phyloP scores from a whole-genome alignment of 2,113 vertebrate genomes.

The Rhombomys opimus region DNA sequence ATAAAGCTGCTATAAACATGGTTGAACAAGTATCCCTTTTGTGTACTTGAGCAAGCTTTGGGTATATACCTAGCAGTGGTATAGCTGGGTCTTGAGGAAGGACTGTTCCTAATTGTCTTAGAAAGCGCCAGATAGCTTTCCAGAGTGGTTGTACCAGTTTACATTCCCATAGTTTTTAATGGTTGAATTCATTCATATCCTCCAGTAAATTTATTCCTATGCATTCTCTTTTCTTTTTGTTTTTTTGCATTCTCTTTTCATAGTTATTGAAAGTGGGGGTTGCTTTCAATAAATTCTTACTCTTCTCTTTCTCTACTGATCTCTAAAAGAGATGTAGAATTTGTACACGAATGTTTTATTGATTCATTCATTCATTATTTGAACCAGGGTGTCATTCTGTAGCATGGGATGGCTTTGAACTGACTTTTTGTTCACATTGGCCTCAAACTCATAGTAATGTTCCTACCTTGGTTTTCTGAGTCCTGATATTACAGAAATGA shows the following conservation, averaged over 20 bases:
- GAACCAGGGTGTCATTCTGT: not conserved
- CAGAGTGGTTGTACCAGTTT: too few species aligned
- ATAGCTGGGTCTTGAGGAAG: too few species aligned
- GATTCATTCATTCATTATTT: not conserved
- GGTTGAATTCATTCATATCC: not conserved
- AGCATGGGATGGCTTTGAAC: not conserved
- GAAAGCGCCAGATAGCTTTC: too few species aligned
- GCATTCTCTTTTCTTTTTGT: not conserved
- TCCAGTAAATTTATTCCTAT: not conserved
- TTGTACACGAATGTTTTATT: not conserved
- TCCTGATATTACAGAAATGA: not conserved
- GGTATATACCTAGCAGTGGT: too few species aligned
- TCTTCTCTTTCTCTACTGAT: not conserved
- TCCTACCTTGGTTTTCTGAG: not conserved
- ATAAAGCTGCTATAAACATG: too few species aligned
- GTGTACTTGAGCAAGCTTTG: too few species aligned
- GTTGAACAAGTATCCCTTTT: too few species aligned
- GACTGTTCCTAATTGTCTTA: too few species aligned
- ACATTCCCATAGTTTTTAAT: not conserved
- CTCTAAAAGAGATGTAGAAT: not conserved
- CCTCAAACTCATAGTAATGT: not conserved
- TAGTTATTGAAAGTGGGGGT: not conserved
- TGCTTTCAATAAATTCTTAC: not conserved
- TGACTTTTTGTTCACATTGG: not conserved
- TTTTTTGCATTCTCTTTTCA: not conserved